Conservation (phyloP, 1,140 invertebrate genomes). For the Panonychus citri region DNA sequence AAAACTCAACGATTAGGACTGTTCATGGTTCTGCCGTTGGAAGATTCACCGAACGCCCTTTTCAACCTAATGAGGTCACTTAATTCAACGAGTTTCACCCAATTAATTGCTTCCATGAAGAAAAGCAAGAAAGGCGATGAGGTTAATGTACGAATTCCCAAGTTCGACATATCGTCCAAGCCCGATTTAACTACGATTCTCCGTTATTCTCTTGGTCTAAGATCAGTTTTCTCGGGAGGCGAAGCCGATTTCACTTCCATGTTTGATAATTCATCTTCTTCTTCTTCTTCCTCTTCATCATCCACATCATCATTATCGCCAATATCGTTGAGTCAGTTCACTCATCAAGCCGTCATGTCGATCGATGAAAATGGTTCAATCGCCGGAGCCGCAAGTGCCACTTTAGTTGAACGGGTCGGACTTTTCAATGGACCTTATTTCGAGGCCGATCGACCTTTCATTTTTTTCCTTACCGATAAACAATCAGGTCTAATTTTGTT, state of each 20-base stretch:
- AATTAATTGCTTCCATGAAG: constrained; percentile 16
- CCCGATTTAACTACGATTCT: constrained; percentile 12
- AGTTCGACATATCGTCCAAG: constrained; percentile 45
- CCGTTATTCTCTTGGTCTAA: constrained; percentile 13
- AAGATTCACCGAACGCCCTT: constrained; percentile 30
- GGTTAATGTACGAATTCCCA: constrained; percentile 52
- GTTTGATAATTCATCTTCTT: no score
- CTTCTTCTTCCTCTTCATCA: no score
- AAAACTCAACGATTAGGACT: constrained; percentile 17
- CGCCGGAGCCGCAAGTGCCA: constrained; percentile 11
- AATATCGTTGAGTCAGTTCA: constrained; percentile 9
- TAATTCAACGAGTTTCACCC: constrained; percentile 12
- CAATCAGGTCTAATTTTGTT: constrained; percentile 35
- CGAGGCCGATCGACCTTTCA: constrained; percentile 41
- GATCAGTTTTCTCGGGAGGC: constrained; percentile 13
- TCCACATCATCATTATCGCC: background rate
- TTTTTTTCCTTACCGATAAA: constrained; percentile 41
- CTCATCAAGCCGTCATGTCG: constrained; percentile 14
- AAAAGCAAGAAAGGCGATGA: constrained; percentile 16
- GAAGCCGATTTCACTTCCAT: constrained; percentile 17
- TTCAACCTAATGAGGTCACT: constrained; percentile 19
- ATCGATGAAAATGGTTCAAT: constrained; percentile 16
- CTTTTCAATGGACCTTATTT: constrained; percentile 26
- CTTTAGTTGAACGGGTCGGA: constrained; percentile 14
- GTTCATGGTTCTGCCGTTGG: constrained; percentile 35